Conservation (phyloP, 35 echinoderm and acorn worm genomes). For the Eucidaris tribuloides region DNA sequence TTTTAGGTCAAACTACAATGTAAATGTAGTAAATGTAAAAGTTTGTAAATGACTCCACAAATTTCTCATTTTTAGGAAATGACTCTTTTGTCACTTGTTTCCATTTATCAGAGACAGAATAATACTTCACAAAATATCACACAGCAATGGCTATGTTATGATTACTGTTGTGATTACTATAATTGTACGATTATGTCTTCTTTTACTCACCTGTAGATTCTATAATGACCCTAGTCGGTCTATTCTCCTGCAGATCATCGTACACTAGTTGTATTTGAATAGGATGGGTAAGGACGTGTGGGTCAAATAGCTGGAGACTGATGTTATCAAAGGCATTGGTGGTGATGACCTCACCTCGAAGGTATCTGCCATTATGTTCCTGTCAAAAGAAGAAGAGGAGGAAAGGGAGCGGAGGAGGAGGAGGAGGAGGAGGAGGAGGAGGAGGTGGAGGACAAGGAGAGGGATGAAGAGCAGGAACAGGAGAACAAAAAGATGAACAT, state of each 20-base stretch:
- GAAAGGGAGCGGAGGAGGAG: background rate
- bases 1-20: no score
- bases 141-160: no score
- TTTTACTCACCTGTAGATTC: background rate
- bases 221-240: background rate
- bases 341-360: background rate
- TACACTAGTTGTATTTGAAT: background rate
- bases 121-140: no score
- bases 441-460: no score
- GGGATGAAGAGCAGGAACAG: background rate
- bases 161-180: no score
- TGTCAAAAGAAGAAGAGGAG: background rate
- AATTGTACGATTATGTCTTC: no score
- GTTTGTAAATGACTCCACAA: no score
- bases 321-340: slow-evolving; percentile 29
- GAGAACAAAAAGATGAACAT: background rate
- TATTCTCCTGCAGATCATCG: background rate
- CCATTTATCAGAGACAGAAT: no score
- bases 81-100: no score
- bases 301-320: background rate
- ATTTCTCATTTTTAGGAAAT: no score
- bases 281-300: background rate
- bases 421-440: background rate
- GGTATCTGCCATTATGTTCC: background rate
- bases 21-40: no score